Conservation (phyloP, 2,113 vertebrate species). For the Desmodus rotundus region DNA sequence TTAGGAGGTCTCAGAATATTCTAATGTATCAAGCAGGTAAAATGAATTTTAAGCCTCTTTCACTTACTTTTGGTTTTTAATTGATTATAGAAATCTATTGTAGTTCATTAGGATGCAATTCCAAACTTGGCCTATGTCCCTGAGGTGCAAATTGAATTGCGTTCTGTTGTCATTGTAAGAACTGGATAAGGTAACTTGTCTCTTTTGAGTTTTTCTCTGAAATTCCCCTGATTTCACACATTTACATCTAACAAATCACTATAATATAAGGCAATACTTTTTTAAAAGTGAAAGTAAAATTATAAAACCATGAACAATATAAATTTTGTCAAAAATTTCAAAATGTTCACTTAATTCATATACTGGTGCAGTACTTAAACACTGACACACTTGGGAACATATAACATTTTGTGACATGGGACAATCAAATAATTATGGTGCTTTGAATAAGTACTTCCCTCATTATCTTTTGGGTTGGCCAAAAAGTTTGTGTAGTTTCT, state of each 20-base stretch:
- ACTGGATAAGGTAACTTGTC: background rate
- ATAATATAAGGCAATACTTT: background rate
- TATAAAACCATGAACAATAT: background rate
- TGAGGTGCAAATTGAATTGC: background rate
- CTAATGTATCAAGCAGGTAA: background rate
- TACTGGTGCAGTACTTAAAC: accelerated
- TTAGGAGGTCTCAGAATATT: background rate
- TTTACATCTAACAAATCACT: background rate
- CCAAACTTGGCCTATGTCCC: background rate
- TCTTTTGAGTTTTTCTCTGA: background rate
- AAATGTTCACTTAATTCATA: background rate
- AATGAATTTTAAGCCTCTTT: background rate
- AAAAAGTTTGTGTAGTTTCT: no score
- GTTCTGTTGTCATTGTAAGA: background rate
- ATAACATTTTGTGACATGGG: background rate
- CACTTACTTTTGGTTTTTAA: background rate
- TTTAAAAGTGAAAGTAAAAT: background rate
- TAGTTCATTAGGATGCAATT: background rate
- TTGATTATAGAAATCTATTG: background rate
- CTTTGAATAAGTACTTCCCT: background rate
- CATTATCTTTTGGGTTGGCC: background rate
- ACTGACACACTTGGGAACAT: background rate
- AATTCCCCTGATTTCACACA: background rate
- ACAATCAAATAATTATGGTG: background rate
- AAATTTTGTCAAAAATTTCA: background rate